Conservation (phyloP, 2,888 invertebrate species). For the Sphaeridia pumilis region DNA sequence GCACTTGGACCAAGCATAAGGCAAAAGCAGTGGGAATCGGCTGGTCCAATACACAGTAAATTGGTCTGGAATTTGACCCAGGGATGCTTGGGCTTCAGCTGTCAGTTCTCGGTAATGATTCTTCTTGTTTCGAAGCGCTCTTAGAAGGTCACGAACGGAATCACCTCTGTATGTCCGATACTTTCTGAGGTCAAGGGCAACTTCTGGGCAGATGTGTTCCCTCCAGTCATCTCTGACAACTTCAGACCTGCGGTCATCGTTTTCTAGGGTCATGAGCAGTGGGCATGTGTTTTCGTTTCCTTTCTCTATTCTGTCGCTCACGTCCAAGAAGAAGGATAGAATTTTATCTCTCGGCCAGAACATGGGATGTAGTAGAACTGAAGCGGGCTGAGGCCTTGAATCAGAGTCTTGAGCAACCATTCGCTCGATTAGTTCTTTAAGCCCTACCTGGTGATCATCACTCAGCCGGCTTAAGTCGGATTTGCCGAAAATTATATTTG, state of each 20-base stretch:
- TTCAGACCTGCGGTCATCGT: constrained; percentile 51
- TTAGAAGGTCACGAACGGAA: constrained; percentile 75
- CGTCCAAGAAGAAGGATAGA: constrained; percentile 86
- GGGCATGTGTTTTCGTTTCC: constrained; percentile 50
- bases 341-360: constrained; percentile 80
- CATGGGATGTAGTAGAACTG: constrained; percentile 73
- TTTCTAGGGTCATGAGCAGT: constrained; percentile 60
- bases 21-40: constrained; percentile 73
- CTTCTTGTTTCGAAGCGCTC: constrained; percentile 96
- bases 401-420: constrained; percentile 66
- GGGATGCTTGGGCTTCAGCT: constrained; percentile 59
- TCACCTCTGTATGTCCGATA: constrained; percentile 82
- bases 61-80: constrained; percentile 77
- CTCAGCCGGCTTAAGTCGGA: constrained; percentile 2
- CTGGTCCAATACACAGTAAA: constrained; percentile 83
- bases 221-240: constrained; percentile 80
- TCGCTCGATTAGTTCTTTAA: constrained; percentile 58
- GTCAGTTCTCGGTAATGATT: constrained; percentile 91
- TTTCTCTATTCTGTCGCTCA: constrained; percentile 93
- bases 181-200: constrained; percentile 85
- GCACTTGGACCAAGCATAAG: constrained; percentile 73
- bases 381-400: constrained; percentile 64
- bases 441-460: constrained; percentile 46
- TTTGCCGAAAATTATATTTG: constrained; percentile 60
- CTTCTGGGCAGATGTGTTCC: constrained; percentile 60